These are phyloP conservation scores for Oxytorus armatus DNA, from an alignment of 2,888 invertebrate species.

Conservation along the genomic window DNA sequence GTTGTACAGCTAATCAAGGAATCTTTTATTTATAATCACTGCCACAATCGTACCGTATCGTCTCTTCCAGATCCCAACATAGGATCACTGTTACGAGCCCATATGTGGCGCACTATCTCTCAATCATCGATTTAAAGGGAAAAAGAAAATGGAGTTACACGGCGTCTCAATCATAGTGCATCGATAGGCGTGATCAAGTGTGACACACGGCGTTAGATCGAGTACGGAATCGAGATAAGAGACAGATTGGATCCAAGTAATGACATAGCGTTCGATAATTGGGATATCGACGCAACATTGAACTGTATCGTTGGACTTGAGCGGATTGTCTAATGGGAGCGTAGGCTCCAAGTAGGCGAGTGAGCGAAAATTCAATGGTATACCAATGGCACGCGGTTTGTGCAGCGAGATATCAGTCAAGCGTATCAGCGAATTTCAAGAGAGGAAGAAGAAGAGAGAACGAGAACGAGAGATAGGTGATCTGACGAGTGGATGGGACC, in stretches of 20 bases:
- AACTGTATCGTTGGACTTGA: conserved; percentile 25
- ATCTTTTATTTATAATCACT: conserved; percentile 56
- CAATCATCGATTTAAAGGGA: conserved; percentile 18
- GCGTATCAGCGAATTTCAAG: conserved; percentile 32
- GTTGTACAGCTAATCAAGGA: conserved; percentile 59
- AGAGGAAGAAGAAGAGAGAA: conserved; percentile 71
- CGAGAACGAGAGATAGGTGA: conserved; percentile 69
- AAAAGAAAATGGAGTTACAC: background rate
- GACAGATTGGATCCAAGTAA: conserved; percentile 9
- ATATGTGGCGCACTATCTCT: conserved; percentile 20
- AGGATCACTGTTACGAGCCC: background rate
- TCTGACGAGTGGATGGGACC: conserved; percentile 60
- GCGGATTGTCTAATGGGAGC: conserved; percentile 42
- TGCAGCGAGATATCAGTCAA: conserved; percentile 45
- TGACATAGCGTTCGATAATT: conserved; percentile 50
- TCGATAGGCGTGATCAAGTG: conserved; percentile 32
- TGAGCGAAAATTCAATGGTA: conserved; percentile 22
- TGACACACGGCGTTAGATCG: conserved; percentile 14
- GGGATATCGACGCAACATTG: conserved; percentile 21
- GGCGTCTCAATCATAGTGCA: conserved; percentile 1
- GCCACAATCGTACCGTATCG: conserved; percentile 14
- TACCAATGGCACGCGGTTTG: conserved; percentile 22
- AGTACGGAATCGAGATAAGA: conserved; percentile 33
- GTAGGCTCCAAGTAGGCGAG: conserved; percentile 4
- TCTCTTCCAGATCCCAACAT: background rate